Evolutionary conservation across 2,888 invertebrate genomes (phyloP).

Genomic region (Metallyticus violacea): DNA sequence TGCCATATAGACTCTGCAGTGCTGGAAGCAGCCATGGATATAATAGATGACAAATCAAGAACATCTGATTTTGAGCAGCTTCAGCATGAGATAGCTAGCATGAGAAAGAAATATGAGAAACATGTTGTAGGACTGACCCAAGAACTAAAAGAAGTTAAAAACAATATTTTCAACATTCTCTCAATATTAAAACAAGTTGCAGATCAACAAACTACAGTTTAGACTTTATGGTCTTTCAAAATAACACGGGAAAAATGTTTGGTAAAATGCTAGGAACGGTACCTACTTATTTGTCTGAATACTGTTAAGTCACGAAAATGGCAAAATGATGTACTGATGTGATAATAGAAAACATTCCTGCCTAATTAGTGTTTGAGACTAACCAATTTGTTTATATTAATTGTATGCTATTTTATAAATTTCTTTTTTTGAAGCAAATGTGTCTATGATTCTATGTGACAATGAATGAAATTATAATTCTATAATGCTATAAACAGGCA

Average conservation of each 20-base stretch:
- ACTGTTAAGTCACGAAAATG: neutral
- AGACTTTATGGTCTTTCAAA: neutral
- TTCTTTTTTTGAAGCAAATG: too few relatives aligned
- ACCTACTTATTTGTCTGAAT: neutral
- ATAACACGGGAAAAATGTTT: neutral
- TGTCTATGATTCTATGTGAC: too few relatives aligned
- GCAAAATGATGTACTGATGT: neutral
- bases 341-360: neutral
- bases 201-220: neutral
- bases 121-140: neutral
- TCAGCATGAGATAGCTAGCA: neutral
- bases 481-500: too few relatives aligned
- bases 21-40: neutral
- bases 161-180: neutral
- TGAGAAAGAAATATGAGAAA: neutral
- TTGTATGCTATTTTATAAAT: neutral
- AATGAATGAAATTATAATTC: too few relatives aligned
- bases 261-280: neutral
- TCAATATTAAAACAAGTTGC: neutral
- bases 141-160: neutral
- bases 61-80: neutral
- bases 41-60: neutral
- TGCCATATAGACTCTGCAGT: neutral
- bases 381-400: neutral
- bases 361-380: neutral